Evolutionary conservation across 2,113 vertebrate genomes (phyloP).

Genomic region (Pagrus major): DNA sequence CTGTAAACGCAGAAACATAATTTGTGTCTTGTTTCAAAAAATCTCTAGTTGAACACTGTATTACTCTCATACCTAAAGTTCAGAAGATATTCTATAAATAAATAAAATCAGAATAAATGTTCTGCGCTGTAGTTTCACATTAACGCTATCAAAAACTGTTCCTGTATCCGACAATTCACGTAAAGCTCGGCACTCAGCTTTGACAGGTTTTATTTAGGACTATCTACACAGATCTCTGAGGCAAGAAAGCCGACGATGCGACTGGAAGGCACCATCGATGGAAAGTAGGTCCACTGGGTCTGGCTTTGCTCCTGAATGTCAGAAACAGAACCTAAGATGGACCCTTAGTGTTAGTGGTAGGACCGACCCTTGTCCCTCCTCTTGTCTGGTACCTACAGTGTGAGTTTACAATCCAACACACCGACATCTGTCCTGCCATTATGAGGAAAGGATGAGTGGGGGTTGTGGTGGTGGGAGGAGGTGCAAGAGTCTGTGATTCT

Average conservation of each 20-base stretch:
- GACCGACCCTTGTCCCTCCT: constrained; percentile 21
- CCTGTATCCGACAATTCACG: constrained; percentile 27
- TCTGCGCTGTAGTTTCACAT: constrained; percentile 72
- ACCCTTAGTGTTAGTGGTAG: constrained; percentile 45
- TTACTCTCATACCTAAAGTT: constrained; percentile 27
- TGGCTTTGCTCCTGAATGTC: constrained; percentile 77
- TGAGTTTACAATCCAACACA: constrained; percentile 27
- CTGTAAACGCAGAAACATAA: constrained; percentile 53
- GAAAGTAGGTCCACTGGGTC: constrained; percentile 32
- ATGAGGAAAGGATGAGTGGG: constrained; percentile 23
- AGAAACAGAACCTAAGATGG: constrained; percentile 66
- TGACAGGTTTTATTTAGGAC: constrained; percentile 41
- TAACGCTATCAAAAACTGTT: constrained; percentile 51
- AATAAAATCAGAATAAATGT: constrained; percentile 69
- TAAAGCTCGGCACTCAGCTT: constrained; percentile 28
- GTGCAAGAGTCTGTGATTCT: constrained; percentile 30
- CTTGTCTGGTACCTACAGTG: constrained; percentile 41
- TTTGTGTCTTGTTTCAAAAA: background rate
- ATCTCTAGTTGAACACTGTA: constrained; percentile 33
- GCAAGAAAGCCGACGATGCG: constrained; percentile 34
- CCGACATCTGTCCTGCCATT: constrained; percentile 29
- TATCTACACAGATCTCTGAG: constrained; percentile 53
- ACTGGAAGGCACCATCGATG: constrained; percentile 70
- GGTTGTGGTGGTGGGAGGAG: constrained; percentile 1
- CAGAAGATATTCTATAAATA: constrained; percentile 72